These are phyloP conservation scores for Odontamblyopus rebecca DNA, from an alignment of 2,797 vertebrate species.

Conservation along the genomic window DNA sequence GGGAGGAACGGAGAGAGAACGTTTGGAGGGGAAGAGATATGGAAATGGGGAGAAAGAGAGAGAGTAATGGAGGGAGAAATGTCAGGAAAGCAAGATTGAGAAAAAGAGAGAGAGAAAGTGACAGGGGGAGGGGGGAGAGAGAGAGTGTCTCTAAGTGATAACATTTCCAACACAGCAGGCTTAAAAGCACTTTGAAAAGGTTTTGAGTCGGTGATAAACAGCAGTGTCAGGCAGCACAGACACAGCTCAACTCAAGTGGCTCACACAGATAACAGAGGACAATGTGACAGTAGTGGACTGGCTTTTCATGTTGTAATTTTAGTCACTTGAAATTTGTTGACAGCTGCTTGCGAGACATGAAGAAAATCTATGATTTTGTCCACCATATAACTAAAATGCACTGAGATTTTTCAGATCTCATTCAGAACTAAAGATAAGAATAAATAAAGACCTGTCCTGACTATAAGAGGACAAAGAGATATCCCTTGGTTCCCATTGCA, in stretches of 20 bases:
- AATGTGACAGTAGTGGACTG: conserved; percentile 22
- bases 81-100: background rate
- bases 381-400: conserved; percentile 23
- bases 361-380: conserved; percentile 15
- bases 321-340: conserved; percentile 31
- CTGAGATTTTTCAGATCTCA: conserved; percentile 21
- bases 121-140: background rate
- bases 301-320: conserved; percentile 36
- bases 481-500: conserved; percentile 59
- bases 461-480: conserved; percentile 48
- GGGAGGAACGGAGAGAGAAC: background rate
- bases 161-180: conserved; percentile 41
- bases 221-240: conserved; percentile 47
- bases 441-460: conserved; percentile 13
- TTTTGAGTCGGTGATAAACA: conserved; percentile 52
- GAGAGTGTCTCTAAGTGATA: conserved; percentile 27
- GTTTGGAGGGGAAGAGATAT: background rate
- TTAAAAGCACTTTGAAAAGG: conserved; percentile 48
- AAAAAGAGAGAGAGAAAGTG: background rate
- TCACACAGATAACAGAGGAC: conserved; percentile 43
- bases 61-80: conserved; percentile 30
- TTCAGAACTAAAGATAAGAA: conserved; percentile 26
- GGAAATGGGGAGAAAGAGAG: conserved; percentile 33
- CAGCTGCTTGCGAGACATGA: conserved; percentile 32
- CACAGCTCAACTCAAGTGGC: conserved; percentile 33